Base-by-base conservation (phyloP, 2,797 vertebrate species). In the Enteromius viviparus region DNA sequence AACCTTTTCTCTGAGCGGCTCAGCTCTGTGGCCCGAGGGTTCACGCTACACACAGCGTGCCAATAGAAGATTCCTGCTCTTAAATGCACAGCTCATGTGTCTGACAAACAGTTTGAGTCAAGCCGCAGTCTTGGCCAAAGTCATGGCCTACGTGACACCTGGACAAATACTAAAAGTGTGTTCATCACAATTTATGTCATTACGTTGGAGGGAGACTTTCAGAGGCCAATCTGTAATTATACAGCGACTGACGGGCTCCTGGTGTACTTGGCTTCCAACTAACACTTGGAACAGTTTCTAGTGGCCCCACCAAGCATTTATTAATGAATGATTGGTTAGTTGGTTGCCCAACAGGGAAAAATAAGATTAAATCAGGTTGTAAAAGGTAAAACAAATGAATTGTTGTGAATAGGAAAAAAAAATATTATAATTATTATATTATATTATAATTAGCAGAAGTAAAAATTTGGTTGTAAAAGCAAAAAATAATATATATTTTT, bases 91-190 rank as follows among this genome's bases (percentile, higher is more conserved):
- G 58, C 68, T 74, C 68, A 34, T 70, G 26, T 55, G 51, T 66
- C 80, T 78, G 76, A 75, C 37, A 82, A 82, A 65, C 80, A 40
- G 81, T 62, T 70, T 26, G 65, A 77, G 40, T 69, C 75, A 68
- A 76, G 49, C 62, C 1, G 1, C 37, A 65, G 11, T 58, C 17
- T 66, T 17, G 40, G 40, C 17, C 32, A 42, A 23, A 82, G 60
- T 76, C 45, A 66, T 11, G n/a, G 49, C 55, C 47, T 69, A 45
- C 3, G 12, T 19, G 29, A 76, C 72, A 76, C 29, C 26, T 0
- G 12, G 23, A 62, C 65, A 71, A 83, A 83, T 34, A 49, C 64
- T 60, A 60, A 77, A 76, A 82, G 23, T 32, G 12, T 65, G 10
- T 70, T 69, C 37, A 32, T 68, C 40, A 17, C 26, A 47, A 58